Conservation (phyloP, 37 sponge, comb jelly and placozoan genomes). For the Amphimedon queenslandica region DNA sequence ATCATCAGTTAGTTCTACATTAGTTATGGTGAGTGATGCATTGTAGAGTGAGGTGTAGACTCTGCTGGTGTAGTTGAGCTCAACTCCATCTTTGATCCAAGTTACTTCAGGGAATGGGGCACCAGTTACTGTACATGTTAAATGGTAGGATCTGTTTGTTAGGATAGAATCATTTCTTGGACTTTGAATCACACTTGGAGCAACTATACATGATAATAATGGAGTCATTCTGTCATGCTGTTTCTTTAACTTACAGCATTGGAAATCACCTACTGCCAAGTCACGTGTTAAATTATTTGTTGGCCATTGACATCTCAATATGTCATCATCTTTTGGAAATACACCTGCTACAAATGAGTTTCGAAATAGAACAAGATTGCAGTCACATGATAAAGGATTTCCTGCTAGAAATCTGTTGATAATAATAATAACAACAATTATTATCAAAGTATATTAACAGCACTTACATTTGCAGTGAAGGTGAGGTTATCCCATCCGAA, state of each 20-base stretch:
- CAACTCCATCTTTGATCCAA: constrained; percentile 39
- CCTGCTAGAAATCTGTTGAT: constrained; percentile 27
- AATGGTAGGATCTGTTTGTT: constrained; percentile 19
- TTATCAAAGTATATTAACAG: too few species aligned
- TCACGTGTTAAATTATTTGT: not conserved
- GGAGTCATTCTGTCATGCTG: not conserved
- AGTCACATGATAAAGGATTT: constrained; percentile 74
- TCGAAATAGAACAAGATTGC: constrained; percentile 33
- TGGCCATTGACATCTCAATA: not conserved
- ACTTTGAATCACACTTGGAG: constrained; percentile 15
- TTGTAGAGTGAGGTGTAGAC: constrained; percentile 19
- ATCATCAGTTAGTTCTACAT: constrained; percentile 22
- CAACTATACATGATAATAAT: constrained; percentile 24
- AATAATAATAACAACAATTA: too few species aligned
- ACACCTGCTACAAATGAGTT: not conserved
- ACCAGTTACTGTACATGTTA: constrained; percentile 38
- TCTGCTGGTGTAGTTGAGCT: constrained; percentile 19
- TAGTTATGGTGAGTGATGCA: constrained; percentile 41
- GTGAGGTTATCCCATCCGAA: too few species aligned
- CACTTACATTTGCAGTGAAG: too few species aligned
- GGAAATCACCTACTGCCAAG: not conserved
- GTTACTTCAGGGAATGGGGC: constrained; percentile 55
- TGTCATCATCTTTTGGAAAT: not conserved
- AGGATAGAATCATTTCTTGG: constrained; percentile 41
- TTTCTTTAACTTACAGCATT: not conserved